A percentile compares a stretch with the other conserved stretches of the same genome.
Conservation (phyloP, 2,888 invertebrate species). For the Auanema sp. region DNA sequence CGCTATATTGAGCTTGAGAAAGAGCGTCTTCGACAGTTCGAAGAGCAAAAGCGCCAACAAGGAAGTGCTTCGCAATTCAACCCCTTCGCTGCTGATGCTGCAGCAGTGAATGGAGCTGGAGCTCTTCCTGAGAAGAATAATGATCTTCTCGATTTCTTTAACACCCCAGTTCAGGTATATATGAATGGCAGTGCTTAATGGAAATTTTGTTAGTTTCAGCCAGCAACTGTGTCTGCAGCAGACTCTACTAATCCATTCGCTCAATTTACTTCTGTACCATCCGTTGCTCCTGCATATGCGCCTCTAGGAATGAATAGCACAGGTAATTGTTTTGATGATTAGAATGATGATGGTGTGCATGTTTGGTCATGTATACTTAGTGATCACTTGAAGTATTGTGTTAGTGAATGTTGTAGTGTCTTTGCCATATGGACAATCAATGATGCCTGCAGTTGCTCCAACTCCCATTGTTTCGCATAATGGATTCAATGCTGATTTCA, state of each 20-base stretch:
- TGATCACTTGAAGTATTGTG: too few relatives aligned
- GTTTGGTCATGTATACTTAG: too few relatives aligned
- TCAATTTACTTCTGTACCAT: conserved; percentile 19
- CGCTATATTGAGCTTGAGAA: conserved; percentile 88
- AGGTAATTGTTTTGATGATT: too few relatives aligned
- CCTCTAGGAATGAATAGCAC: background rate
- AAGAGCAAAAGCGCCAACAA: conserved; percentile 46
- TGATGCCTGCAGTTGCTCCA: too few relatives aligned
- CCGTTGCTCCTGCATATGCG: conserved; percentile 8
- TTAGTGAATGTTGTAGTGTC: too few relatives aligned
- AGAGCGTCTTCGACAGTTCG: conserved; percentile 75
- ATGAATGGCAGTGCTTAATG: background rate
- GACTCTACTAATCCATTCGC: conserved; percentile 48
- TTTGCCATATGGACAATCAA: too few relatives aligned
- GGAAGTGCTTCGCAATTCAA: conserved; percentile 23
- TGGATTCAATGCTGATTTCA: too few relatives aligned
- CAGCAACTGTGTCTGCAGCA: conserved; percentile 9
- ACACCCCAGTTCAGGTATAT: conserved; percentile 28
- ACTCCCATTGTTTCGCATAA: too few relatives aligned
- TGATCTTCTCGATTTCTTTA: conserved; percentile 44
- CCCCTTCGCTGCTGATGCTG: conserved; percentile 48
- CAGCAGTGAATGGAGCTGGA: conserved; percentile 1
- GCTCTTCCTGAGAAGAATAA: conserved; percentile 10
- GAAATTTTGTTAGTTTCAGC: background rate
- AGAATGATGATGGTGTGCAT: too few relatives aligned